These are phyloP conservation scores for Turdus rufiventris DNA, from an alignment of 2,113 vertebrate genomes.

Conservation along the genomic window DNA sequence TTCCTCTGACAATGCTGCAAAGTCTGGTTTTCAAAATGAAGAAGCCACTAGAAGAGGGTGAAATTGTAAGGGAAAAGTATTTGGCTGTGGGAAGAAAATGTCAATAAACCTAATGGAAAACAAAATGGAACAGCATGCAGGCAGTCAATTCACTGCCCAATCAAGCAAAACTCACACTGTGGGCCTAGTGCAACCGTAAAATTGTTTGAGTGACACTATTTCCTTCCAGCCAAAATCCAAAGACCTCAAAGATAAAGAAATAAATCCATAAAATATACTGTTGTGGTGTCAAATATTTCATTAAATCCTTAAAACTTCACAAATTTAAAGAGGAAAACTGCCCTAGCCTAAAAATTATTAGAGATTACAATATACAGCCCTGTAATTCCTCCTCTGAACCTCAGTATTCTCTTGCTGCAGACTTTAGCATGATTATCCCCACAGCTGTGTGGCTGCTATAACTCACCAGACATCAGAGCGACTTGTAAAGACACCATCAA, in stretches of 20 bases:
- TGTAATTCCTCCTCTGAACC: not conserved
- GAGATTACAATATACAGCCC: not conserved
- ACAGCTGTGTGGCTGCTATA: not conserved
- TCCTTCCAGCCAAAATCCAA: not conserved
- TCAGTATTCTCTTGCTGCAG: not conserved
- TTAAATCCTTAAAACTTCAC: not conserved
- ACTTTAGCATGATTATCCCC: not conserved
- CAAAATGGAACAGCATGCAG: not conserved
- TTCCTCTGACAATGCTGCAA: not conserved
- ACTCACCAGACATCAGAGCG: conserved; percentile 79
- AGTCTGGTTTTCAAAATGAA: not conserved
- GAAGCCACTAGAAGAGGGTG: not conserved
- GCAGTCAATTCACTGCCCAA: not conserved
- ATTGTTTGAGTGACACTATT: not conserved
- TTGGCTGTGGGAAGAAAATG: not conserved
- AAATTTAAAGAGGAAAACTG: not conserved
- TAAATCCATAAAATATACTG: not conserved
- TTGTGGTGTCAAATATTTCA: not conserved
- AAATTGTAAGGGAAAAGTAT: not conserved
- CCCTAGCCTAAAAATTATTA: not conserved
- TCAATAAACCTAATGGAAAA: not conserved
- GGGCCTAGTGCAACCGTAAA: not conserved
- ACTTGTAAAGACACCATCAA: conserved; percentile 79
- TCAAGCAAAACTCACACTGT: not conserved
- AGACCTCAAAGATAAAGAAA: not conserved